Conservation (phyloP, 2,113 vertebrate species). For the Labeo catla region DNA sequence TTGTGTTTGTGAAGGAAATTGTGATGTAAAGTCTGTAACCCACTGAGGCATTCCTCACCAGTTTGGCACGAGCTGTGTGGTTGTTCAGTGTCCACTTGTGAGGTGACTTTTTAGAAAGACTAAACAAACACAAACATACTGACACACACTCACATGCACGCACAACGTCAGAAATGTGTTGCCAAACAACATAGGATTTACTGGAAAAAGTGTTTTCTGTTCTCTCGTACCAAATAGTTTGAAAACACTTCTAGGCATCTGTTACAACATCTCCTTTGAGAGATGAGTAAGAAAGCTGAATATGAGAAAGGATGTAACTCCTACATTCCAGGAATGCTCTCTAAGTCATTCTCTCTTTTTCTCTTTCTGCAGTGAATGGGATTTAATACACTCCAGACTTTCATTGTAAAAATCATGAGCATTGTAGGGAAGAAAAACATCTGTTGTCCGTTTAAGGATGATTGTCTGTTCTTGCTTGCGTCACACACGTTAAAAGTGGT, state of each 20-base stretch:
- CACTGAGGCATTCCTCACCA: constrained; percentile 44
- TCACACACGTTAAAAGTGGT: background rate
- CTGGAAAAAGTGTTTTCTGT: constrained; percentile 44
- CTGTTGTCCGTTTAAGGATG: constrained; percentile 26
- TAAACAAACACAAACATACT: constrained; percentile 2
- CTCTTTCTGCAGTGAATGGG: background rate
- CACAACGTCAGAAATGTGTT: constrained; percentile 12
- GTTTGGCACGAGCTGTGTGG: constrained; percentile 40
- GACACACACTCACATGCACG: background rate
- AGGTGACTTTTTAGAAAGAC: constrained; percentile 27
- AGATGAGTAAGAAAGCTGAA: constrained; percentile 44
- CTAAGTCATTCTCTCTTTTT: background rate
- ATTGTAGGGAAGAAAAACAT: background rate
- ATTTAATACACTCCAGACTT: constrained; percentile 11
- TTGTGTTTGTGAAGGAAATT: constrained; percentile 44
- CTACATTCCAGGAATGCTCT: constrained; percentile 9
- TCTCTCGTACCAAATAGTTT: background rate
- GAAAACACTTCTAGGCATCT: constrained; percentile 42
- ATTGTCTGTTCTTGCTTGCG: constrained; percentile 21
- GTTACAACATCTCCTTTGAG: constrained; percentile 31
- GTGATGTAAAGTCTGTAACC: constrained; percentile 32
- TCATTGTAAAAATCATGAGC: constrained; percentile 37
- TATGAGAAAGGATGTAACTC: constrained; percentile 46
- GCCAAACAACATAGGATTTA: constrained; percentile 33
- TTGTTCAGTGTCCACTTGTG: constrained; percentile 31